phyloP scores from a whole-genome alignment of 2,888 invertebrate genomes.

The Sycophila texana region DNA sequence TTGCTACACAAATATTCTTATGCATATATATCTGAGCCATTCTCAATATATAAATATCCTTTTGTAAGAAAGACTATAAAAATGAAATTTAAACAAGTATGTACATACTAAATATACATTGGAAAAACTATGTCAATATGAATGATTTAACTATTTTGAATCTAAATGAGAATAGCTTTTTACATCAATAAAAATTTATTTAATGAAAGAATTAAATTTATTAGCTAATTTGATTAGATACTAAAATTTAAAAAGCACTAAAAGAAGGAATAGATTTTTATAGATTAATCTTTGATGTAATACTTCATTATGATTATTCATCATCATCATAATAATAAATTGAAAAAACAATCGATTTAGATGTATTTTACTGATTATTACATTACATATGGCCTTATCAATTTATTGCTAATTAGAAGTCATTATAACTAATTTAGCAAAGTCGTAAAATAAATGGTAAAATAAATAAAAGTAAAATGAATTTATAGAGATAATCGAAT shows the following conservation, averaged over 20 bases:
- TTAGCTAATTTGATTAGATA: slow-evolving; percentile 8
- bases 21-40: not conserved
- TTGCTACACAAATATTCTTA: slow-evolving; percentile 4
- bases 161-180: not conserved
- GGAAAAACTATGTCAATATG: slow-evolving; percentile 18
- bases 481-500: slow-evolving; percentile 13
- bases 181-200: not conserved
- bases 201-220: not conserved
- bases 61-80: not conserved
- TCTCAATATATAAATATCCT: no score
- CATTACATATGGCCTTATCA: slow-evolving; percentile 12
- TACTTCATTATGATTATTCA: no score
- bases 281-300: no score
- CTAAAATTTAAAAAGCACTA: slow-evolving; percentile 10
- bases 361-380: slow-evolving; percentile 1
- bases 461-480: slow-evolving; percentile 8
- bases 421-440: slow-evolving; percentile 2
- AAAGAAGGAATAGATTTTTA: not conserved
- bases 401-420: slow-evolving; percentile 5
- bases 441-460: not conserved
- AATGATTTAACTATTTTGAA: not conserved
- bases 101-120: slow-evolving; percentile 15
- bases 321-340: no score
- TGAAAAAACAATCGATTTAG: no score
- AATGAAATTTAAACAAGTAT: slow-evolving; percentile 31